Conservation (phyloP, 2,888 invertebrate species). For the Trachelus iudaicus region DNA sequence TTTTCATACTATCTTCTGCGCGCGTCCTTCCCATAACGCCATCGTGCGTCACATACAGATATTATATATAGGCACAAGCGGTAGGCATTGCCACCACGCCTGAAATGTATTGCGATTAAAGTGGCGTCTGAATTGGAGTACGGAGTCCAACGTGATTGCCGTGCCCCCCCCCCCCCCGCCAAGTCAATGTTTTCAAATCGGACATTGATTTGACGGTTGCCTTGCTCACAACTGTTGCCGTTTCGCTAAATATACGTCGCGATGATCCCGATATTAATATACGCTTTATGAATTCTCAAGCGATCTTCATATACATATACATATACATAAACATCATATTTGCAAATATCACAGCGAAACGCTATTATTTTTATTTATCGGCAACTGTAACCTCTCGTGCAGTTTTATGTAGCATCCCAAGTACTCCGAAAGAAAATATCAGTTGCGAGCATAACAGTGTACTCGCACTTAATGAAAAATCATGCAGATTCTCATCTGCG, state of each 20-base stretch:
- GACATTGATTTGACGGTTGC: constrained; percentile 18
- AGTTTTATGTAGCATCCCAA: not conserved
- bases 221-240: constrained; percentile 14
- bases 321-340: not conserved
- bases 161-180: not conserved
- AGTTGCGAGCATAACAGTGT: not conserved
- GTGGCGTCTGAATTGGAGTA: not conserved
- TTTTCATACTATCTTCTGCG: not conserved
- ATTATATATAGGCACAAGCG: not conserved
- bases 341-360: not conserved
- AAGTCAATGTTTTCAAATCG: constrained; percentile 24
- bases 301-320: too few species aligned
- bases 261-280: constrained; percentile 20
- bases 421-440: not conserved
- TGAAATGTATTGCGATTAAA: not conserved
- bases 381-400: not conserved
- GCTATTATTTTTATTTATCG: not conserved
- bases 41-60: not conserved
- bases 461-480: not conserved
- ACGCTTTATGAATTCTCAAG: not conserved
- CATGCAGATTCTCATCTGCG: not conserved
- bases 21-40: not conserved
- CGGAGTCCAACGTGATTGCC: not conserved
- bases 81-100: not conserved
- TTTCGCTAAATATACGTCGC: constrained; percentile 25